Conservation (phyloP, 2,888 invertebrate species). For the Pharmacophagus antenor region DNA sequence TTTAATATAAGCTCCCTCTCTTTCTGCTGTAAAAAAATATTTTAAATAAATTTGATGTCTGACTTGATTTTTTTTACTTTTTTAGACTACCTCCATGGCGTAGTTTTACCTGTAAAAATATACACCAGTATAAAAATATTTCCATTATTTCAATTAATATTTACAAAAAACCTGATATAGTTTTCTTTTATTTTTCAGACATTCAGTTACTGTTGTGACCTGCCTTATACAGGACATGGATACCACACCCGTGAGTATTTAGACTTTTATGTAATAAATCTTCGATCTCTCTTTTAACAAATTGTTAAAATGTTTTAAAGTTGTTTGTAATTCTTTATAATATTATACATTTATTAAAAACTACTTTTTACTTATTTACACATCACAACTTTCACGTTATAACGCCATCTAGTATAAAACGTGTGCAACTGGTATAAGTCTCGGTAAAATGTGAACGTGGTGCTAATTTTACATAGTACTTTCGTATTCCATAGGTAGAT, state of each 20-base stretch:
- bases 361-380: constrained; percentile 35
- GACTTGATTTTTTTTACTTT: too few relatives aligned
- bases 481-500: constrained; percentile 32
- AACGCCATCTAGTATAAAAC: constrained; percentile 58
- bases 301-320: not conserved
- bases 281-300: not conserved
- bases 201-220: constrained; percentile 53
- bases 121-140: too few relatives aligned
- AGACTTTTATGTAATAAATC: not conserved
- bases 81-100: too few relatives aligned
- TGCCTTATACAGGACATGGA: constrained; percentile 55
- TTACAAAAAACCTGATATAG: not conserved
- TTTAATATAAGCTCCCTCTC: too few relatives aligned
- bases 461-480: not conserved
- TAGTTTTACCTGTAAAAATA: too few relatives aligned
- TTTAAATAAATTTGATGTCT: too few relatives aligned
- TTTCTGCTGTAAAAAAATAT: too few relatives aligned
- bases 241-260: constrained; percentile 70
- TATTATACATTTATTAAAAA: constrained; percentile 16
- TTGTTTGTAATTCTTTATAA: not conserved
- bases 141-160: too few relatives aligned
- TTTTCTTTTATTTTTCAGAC: constrained; percentile 61
- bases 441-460: not conserved
- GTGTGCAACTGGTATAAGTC: not conserved
- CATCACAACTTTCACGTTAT: constrained; percentile 49